Percentiles rank a stretch among this genome's conserved stretches.
Conservation (phyloP, 2,113 vertebrate genomes). For the Epinephelus fuscoguttatus region DNA sequence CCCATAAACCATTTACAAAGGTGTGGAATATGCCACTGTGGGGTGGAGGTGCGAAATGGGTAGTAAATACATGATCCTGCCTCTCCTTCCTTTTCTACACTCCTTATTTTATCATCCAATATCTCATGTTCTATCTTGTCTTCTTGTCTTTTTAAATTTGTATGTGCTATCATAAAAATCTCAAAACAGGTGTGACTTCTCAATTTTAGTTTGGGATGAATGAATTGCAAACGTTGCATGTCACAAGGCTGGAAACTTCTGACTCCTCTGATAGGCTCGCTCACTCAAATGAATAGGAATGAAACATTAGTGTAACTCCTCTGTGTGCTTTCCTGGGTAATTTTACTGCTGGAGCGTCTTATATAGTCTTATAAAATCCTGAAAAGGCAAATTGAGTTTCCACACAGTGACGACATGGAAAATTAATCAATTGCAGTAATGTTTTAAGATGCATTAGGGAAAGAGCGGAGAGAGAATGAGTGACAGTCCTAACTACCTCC, state of each 20-base stretch:
- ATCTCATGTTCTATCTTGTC: neutral
- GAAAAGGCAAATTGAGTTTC: constrained; percentile 23
- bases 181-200: neutral
- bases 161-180: neutral
- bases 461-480: neutral
- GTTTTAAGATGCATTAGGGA: constrained; percentile 33
- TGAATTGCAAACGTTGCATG: neutral
- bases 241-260: neutral
- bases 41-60: constrained; percentile 20
- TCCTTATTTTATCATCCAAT: neutral
- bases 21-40: constrained; percentile 50
- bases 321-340: neutral
- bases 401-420: constrained; percentile 33
- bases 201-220: neutral
- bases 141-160: neutral
- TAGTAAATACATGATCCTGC: constrained; percentile 5
- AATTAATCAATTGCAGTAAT: constrained; percentile 56
- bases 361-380: constrained; percentile 2
- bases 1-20: constrained; percentile 60
- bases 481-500: constrained; percentile 50
- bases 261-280: constrained; percentile 1
- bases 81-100: neutral
- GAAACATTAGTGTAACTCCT: neutral
- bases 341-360: neutral
- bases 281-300: neutral